Percentiles rank a stretch among this genome's conserved stretches.
These are phyloP conservation scores for Pycnonotus jocosus DNA, from an alignment of 2,113 vertebrate genomes.

Conservation along the genomic window DNA sequence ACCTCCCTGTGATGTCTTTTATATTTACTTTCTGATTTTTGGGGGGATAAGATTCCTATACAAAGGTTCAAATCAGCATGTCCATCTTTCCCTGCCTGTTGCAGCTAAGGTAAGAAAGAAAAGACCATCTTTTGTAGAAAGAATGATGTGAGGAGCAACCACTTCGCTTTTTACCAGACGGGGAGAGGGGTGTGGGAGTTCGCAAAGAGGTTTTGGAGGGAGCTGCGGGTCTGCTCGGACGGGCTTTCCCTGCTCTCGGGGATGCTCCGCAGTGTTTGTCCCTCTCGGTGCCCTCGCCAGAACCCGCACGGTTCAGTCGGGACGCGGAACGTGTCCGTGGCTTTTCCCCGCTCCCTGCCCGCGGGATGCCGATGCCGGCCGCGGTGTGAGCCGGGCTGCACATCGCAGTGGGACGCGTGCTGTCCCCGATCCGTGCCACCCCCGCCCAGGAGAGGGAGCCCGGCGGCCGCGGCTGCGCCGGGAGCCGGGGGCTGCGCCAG, in stretches of 20 bases:
- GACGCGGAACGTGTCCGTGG: rapidly evolving
- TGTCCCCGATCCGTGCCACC: not conserved
- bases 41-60: not conserved
- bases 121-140: not conserved
- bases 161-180: not conserved
- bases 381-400: not conserved
- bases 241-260: not conserved
- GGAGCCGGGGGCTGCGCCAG: not conserved
- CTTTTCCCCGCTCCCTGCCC: not conserved
- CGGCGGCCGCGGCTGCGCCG: not conserved
- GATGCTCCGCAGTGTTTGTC: not conserved
- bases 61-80: not conserved
- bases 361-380: not conserved
- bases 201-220: not conserved
- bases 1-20: not conserved
- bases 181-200: not conserved
- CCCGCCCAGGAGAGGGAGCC: constrained; percentile 56
- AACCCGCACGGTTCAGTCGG: not conserved
- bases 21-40: not conserved
- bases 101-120: not conserved
- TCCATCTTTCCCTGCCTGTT: not conserved
- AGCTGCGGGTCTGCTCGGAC: not conserved
- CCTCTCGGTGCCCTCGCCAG: not conserved
- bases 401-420: not conserved
- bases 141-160: not conserved